Conservation (phyloP, 2,797 vertebrate genomes). For the Anguilla obscura region DNA sequence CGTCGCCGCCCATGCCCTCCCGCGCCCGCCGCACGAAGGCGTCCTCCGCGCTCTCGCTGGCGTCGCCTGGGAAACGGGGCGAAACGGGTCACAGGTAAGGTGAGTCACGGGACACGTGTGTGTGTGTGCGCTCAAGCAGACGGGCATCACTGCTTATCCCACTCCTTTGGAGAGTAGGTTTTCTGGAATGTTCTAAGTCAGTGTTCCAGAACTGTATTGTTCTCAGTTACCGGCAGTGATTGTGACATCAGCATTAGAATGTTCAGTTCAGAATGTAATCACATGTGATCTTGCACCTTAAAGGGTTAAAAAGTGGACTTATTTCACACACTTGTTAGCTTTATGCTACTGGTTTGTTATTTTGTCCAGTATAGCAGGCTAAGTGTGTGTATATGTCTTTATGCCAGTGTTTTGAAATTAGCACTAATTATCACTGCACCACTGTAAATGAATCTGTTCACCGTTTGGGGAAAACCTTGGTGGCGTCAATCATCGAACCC, state of each 20-base stretch:
- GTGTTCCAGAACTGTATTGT: too few species aligned
- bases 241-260: not conserved
- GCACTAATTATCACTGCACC: not conserved
- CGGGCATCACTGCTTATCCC: not conserved
- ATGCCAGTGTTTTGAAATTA: not conserved
- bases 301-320: not conserved
- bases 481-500: not conserved
- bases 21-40: slow-evolving; percentile 90
- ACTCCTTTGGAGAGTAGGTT: too few species aligned
- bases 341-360: not conserved
- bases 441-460: not conserved
- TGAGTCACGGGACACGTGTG: not conserved
- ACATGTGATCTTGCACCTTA: too few species aligned
- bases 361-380: not conserved
- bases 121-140: not conserved
- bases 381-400: not conserved
- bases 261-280: not conserved
- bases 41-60: slow-evolving; percentile 89
- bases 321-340: not conserved
- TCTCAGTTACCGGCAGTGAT: too few species aligned
- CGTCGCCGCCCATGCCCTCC: slow-evolving; percentile 93
- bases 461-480: not conserved
- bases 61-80: slow-evolving; percentile 75
- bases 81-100: too few species aligned
- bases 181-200: too few species aligned